Conservation (phyloP, 2,888 invertebrate species). For the Euplexia lucipara region DNA sequence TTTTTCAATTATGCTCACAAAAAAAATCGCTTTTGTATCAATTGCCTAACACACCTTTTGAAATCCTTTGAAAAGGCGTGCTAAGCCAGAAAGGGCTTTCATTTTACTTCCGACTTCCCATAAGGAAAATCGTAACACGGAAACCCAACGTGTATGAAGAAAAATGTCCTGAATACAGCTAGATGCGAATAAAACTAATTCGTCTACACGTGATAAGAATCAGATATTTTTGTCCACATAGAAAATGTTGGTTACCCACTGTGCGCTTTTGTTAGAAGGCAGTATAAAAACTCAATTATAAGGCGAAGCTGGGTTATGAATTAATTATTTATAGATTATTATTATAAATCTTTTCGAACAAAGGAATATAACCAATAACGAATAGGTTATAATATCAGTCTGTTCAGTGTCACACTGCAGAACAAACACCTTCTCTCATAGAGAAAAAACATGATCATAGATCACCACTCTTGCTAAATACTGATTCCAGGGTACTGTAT, state of each 20-base stretch:
- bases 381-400: neutral
- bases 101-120: neutral
- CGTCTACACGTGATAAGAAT: conserved; percentile 46
- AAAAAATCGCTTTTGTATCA: conserved; percentile 3
- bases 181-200: conserved; percentile 56
- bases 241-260: neutral
- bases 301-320: neutral
- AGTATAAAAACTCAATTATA: conserved; percentile 16
- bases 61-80: neutral
- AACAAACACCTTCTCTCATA: neutral
- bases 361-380: conserved; percentile 1
- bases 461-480: too few relatives aligned
- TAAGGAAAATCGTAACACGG: conserved; percentile 20
- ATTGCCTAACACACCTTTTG: conserved; percentile 10
- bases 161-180: conserved; percentile 1
- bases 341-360: conserved; percentile 9
- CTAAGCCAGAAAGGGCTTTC: conserved; percentile 1
- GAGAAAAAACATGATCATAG: too few relatives aligned
- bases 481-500: neutral
- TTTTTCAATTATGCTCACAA: neutral
- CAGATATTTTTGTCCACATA: neutral
- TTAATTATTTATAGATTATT: conserved; percentile 28
- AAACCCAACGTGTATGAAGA: neutral
- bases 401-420: too few relatives aligned
- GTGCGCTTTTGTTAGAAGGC: neutral